phyloP scores from a whole-genome alignment of 2,888 invertebrate species.

The Zelleria hepariella region DNA sequence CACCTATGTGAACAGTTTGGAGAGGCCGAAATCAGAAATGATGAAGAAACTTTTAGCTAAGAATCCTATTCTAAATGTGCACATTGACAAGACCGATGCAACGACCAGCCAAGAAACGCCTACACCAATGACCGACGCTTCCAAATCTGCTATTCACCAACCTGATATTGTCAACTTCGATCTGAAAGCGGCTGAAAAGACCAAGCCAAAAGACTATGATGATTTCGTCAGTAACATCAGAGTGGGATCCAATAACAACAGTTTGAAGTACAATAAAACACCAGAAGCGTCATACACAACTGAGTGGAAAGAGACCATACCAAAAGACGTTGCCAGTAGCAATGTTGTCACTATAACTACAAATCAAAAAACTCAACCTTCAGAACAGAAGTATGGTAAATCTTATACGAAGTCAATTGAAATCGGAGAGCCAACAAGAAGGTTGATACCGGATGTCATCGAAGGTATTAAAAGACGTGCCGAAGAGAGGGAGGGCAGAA shows the following conservation, averaged over 20 bases:
- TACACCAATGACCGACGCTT: constrained; percentile 46
- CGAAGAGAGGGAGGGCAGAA: constrained; percentile 48
- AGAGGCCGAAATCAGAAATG: constrained; percentile 74
- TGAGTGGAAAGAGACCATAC: constrained; percentile 41
- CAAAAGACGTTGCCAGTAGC: constrained; percentile 33
- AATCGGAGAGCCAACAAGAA: constrained; percentile 52
- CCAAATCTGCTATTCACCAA: constrained; percentile 59
- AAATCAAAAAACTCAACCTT: constrained; percentile 43
- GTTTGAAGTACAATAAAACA: constrained; percentile 47
- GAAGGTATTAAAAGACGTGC: constrained; percentile 51
- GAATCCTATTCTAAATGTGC: constrained; percentile 63
- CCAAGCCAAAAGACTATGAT: constrained; percentile 43
- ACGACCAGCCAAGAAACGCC: constrained; percentile 39
- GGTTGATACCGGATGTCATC: constrained; percentile 55
- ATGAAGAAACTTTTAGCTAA: constrained; percentile 71
- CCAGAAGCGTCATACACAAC: constrained; percentile 32
- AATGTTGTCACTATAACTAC: constrained; percentile 64
- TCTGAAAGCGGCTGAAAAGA: constrained; percentile 39
- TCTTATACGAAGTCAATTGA: constrained; percentile 66
- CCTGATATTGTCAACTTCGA: constrained; percentile 67
- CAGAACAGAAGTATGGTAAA: constrained; percentile 36
- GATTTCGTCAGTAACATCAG: constrained; percentile 65
- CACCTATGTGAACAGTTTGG: constrained; percentile 72
- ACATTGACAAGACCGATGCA: constrained; percentile 49
- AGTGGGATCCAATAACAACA: constrained; percentile 62